Base-by-base conservation (phyloP, 2,888 invertebrate species). In the Crossocerus cetratus region DNA sequence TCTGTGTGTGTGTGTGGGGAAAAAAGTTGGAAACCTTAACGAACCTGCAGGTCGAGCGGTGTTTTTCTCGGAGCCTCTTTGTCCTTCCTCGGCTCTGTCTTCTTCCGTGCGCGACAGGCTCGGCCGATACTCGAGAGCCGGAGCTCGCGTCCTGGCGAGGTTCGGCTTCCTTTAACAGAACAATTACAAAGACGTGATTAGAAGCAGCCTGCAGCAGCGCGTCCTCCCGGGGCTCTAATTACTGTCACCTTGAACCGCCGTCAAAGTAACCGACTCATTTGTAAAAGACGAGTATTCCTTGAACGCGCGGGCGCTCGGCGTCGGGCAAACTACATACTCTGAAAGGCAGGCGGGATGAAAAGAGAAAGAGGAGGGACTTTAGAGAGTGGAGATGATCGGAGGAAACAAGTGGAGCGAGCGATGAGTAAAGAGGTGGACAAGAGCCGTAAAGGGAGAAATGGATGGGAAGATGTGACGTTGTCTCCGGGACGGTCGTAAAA, bases 191-290 rank as follows among this genome's bases (percentile, higher is more conserved):
- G 22, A 45, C 59, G 45, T 65, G 68, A 79, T 76, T 74, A 71
- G 77, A 72, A 74, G 58, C 57, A 54, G 45, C 65, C 49, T 13
- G n/a, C 16, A 49, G 14, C 14, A 14, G 43, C 63, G 65, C 53
- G 58, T 56, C 68, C 45, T 69, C 72, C 80, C 73, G 77, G 62
- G 80, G 80, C 83, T 85, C 85, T 88, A 87, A 89, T 89, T 89
- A 87, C 83, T 77, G 76, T 80, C 83, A 76, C 83, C 82, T 84
- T 82, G 81, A 83, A 85, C 84, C 86, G 86, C 88, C 86, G 85
- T 89, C 88, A 86, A 88, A 86, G 83, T 86, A 81, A 80, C 77
- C 79, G 57, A 32, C 23, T 21, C 42, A 62, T 54, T 43, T 49
- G 65, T 66, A 81, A 83, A 82, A 83, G 80, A 76, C 42, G n/a